Conservation (phyloP, 2,888 invertebrate genomes). For the Aphrophora alni region DNA sequence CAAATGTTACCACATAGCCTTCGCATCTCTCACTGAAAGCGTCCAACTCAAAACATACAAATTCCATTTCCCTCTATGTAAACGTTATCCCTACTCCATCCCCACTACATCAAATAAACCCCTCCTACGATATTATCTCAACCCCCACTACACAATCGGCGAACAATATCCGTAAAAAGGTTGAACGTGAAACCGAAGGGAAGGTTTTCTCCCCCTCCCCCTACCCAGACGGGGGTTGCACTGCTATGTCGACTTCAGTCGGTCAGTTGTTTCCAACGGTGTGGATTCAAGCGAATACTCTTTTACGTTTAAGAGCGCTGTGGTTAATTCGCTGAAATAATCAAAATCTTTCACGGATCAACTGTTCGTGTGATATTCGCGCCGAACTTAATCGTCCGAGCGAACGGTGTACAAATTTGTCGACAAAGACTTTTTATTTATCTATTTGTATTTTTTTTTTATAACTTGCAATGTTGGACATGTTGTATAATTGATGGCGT, state of each 20-base stretch:
- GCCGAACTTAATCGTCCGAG: neutral
- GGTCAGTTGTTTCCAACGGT: slow-evolving; percentile 19
- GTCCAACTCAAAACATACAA: slow-evolving; percentile 2
- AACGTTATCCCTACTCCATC: neutral
- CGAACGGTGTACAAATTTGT: neutral
- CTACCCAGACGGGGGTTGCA: neutral
- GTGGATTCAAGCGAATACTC: slow-evolving; percentile 35
- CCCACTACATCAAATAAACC: neutral
- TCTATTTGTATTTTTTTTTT: neutral
- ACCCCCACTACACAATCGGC: neutral
- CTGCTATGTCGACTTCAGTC: slow-evolving; percentile 18
- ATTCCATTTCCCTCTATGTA: slow-evolving; percentile 12
- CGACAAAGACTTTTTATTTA: neutral
- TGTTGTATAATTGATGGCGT: neutral
- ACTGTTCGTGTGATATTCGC: neutral
- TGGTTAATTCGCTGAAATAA: neutral
- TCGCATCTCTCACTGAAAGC: neutral
- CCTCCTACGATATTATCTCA: neutral
- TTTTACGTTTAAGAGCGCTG: neutral
- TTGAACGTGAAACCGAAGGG: slow-evolving; percentile 6
- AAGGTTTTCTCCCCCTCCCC: neutral
- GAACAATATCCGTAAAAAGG: slow-evolving; percentile 17
- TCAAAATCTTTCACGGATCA: neutral
- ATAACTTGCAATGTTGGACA: neutral
- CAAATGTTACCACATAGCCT: neutral